These are phyloP conservation scores for Nephotettix cincticeps DNA, from an alignment of 1,140 invertebrate species.

Conservation along the genomic window DNA sequence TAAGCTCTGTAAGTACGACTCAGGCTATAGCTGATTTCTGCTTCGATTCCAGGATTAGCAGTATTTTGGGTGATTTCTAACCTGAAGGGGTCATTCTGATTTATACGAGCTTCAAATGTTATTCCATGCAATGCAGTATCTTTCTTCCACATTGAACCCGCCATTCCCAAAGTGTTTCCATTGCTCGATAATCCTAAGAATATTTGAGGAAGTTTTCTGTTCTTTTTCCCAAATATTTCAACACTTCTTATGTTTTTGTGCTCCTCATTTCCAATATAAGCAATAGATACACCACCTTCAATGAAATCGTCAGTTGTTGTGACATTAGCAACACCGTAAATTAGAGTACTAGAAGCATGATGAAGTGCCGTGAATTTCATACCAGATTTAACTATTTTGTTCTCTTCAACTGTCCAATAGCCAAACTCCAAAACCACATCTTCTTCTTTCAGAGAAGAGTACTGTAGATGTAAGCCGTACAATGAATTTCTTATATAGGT, in stretches of 20 bases:
- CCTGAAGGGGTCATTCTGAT: conserved; percentile 14
- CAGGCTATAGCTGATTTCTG: conserved; percentile 2
- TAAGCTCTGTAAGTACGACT: background rate
- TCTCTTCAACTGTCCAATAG: background rate
- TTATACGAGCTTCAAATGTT: conserved; percentile 7
- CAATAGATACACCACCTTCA: background rate
- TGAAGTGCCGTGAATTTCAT: background rate
- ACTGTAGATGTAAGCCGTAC: background rate
- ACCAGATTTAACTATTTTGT: background rate
- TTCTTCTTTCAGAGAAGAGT: conserved; percentile 11
- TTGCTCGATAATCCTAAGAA: conserved; percentile 2
- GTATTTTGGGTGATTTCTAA: background rate
- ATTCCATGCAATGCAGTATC: background rate
- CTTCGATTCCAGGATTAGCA: background rate
- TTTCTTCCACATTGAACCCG: conserved; percentile 8
- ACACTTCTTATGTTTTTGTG: background rate
- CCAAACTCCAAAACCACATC: background rate
- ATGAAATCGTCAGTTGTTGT: background rate
- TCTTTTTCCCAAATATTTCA: background rate
- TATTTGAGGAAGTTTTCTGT: background rate
- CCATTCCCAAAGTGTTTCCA: conserved; percentile 5
- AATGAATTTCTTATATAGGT: background rate
- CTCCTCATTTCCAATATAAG: background rate
- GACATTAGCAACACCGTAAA: background rate
- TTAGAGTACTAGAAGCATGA: background rate